Percentiles rank a stretch among this genome's conserved stretches.
phyloP scores from a whole-genome alignment of 2,797 vertebrate genomes.

The Phalloptychus januarius region DNA sequence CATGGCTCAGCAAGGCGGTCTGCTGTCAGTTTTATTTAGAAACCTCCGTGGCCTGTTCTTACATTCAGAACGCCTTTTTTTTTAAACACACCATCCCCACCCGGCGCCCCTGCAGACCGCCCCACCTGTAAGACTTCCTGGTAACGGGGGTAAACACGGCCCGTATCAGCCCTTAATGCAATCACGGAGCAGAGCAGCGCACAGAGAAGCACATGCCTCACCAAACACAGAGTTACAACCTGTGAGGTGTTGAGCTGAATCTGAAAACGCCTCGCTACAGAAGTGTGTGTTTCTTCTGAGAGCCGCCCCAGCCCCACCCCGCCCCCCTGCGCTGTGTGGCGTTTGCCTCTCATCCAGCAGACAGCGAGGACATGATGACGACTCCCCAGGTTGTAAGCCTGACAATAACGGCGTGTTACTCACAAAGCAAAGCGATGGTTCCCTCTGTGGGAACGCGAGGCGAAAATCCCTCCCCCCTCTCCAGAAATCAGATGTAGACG shows the following conservation, averaged over 20 bases:
- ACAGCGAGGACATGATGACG: conserved; percentile 54
- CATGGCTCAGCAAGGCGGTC: conserved; percentile 76
- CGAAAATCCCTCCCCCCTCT: conserved; percentile 20
- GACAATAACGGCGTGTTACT: conserved; percentile 63
- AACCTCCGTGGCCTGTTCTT: conserved; percentile 75
- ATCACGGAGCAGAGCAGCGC: conserved; percentile 50
- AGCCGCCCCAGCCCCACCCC: conserved; percentile 38
- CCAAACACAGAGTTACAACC: conserved; percentile 57
- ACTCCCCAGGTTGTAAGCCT: conserved; percentile 58
- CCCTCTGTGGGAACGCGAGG: conserved; percentile 39
- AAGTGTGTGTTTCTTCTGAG: conserved; percentile 52
- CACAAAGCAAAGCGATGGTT: conserved; percentile 65
- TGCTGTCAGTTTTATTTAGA: conserved; percentile 85
- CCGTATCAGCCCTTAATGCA: conserved; percentile 65
- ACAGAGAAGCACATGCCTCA: conserved; percentile 70
- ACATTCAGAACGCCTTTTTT: conserved; percentile 70
- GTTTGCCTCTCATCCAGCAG: conserved; percentile 41
- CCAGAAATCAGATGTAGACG: conserved; percentile 57
- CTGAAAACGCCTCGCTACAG: conserved; percentile 47
- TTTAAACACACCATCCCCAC: conserved; percentile 34
- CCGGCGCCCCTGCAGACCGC: conserved; percentile 46
- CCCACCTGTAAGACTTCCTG: conserved; percentile 65
- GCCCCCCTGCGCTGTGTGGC: not conserved
- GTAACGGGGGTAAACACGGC: conserved; percentile 65
- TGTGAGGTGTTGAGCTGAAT: conserved; percentile 62